phyloP scores from a whole-genome alignment of 1,140 invertebrate genomes.

The Tribolium madens region DNA sequence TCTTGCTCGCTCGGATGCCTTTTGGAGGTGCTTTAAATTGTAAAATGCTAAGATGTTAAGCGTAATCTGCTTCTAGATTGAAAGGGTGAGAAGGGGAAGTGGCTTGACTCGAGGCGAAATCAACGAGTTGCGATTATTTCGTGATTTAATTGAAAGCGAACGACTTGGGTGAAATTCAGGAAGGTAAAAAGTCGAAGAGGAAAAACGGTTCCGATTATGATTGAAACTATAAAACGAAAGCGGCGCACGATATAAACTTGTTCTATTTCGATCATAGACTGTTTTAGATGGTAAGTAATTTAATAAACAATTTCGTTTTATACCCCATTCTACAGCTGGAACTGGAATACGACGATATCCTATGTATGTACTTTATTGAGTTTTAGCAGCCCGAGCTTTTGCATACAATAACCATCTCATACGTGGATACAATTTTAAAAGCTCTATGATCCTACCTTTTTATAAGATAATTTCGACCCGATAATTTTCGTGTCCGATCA shows the following conservation, averaged over 20 bases:
- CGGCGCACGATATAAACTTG: slow-evolving; percentile 14
- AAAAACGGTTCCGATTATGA: neutral
- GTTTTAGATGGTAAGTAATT: slow-evolving; percentile 43
- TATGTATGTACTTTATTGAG: slow-evolving; percentile 26
- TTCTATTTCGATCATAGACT: slow-evolving; percentile 37
- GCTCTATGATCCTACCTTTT: neutral
- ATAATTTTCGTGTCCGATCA: neutral
- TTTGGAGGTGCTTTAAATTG: slow-evolving; percentile 22
- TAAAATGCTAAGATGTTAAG: slow-evolving; percentile 30
- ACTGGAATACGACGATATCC: slow-evolving; percentile 21
- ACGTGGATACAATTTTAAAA: neutral
- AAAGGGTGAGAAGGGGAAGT: slow-evolving; percentile 28
- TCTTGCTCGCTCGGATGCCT: slow-evolving; percentile 15
- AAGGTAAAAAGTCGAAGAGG: neutral
- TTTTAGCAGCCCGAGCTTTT: slow-evolving; percentile 25
- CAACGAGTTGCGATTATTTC: slow-evolving; percentile 18
- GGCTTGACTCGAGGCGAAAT: neutral
- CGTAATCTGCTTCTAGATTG: slow-evolving; percentile 17
- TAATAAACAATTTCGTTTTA: slow-evolving; percentile 45
- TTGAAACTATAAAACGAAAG: slow-evolving; percentile 22
- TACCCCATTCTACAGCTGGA: slow-evolving; percentile 8
- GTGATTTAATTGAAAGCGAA: slow-evolving; percentile 19
- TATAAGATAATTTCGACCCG: neutral
- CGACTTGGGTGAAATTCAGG: neutral
- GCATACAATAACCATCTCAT: slow-evolving; percentile 33